phyloP scores from a whole-genome alignment of 2,888 invertebrate genomes.

The Macrophya alboannulata region DNA sequence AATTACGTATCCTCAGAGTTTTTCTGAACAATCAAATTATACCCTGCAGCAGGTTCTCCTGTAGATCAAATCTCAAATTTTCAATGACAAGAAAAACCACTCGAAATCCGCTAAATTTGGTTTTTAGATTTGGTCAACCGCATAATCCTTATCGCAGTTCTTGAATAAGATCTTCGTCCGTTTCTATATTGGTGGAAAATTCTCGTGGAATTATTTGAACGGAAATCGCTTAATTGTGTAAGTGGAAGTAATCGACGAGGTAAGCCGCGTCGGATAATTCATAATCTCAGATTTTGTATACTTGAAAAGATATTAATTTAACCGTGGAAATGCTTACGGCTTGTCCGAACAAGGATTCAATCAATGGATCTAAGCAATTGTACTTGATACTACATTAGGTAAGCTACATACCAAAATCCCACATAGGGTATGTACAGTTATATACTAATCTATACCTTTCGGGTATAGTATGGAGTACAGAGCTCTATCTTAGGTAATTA shows the following conservation, averaged over 20 bases:
- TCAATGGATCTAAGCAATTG: slow-evolving; percentile 38
- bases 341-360: background rate
- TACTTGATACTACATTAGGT: background rate
- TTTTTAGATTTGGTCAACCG: background rate
- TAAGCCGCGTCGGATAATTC: background rate
- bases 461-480: background rate
- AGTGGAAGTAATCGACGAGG: background rate
- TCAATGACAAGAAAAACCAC: background rate
- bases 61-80: background rate
- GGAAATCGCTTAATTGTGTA: background rate
- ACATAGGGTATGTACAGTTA: slow-evolving; percentile 16
- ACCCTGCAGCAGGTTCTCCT: background rate
- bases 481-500: slow-evolving; percentile 24
- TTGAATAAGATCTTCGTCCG: background rate
- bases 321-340: background rate
- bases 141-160: background rate
- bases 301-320: slow-evolving; percentile 38
- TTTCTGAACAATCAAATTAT: background rate
- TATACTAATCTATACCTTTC: background rate
- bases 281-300: slow-evolving; percentile 33
- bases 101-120: background rate
- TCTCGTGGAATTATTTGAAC: background rate
- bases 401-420: background rate
- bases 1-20: background rate
- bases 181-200: background rate